Percentiles rank a stretch among this genome's conserved stretches.
These are phyloP conservation scores for Dryococelus australis DNA, from an alignment of 2,888 invertebrate genomes.

Conservation along the genomic window DNA sequence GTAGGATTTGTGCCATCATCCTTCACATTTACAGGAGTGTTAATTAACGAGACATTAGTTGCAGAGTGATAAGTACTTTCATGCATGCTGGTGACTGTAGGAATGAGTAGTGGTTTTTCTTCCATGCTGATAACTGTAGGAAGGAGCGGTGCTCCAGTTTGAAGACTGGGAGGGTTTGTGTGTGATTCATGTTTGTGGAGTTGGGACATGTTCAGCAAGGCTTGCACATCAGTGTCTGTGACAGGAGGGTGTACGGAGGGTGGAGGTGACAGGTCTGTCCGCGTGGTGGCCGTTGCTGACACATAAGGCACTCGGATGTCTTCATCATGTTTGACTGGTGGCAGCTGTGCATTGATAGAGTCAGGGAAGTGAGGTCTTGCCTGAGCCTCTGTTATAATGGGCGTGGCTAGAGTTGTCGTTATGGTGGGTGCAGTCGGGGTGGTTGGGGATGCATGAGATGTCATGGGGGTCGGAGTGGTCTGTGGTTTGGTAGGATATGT, in stretches of 20 bases:
- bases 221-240: no score
- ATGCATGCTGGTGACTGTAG: neutral
- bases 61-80: neutral
- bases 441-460: neutral
- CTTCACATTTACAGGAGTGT: no score
- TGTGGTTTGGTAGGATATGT: constrained; percentile 13
- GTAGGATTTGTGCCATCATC: neutral
- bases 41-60: neutral
- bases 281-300: constrained; percentile 48
- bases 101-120: neutral
- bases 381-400: no score
- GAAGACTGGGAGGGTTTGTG: neutral
- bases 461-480: neutral
- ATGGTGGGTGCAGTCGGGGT: neutral
- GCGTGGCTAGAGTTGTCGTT: no score
- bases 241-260: no score
- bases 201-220: no score
- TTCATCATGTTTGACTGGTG: constrained; percentile 53
- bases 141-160: neutral
- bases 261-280: neutral
- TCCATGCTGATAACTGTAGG: neutral
- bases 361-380: constrained; percentile 49
- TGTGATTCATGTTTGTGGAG: neutral
- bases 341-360: constrained; percentile 56
- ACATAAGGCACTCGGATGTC: constrained; percentile 52